phyloP scores from a whole-genome alignment of 2,888 invertebrate genomes.

The Poecilobothrus nobilitatus region DNA sequence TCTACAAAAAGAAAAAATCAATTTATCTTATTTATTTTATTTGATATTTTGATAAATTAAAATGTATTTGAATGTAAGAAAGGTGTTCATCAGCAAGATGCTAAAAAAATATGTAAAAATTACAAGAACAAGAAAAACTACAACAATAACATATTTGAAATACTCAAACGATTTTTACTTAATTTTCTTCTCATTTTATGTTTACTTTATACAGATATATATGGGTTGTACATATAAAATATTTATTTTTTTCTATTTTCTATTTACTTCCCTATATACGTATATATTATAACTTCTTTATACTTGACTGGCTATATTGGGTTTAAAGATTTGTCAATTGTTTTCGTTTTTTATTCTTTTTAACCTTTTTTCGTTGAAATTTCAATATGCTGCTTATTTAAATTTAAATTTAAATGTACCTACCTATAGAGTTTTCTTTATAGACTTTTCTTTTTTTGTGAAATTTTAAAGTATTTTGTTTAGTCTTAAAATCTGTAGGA shows the following conservation, averaged over 20 bases:
- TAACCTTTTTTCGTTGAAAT: too few relatives aligned
- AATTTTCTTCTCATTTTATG: background rate
- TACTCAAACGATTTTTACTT: slow-evolving; percentile 1
- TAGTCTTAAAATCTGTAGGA: too few relatives aligned
- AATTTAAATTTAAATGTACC: too few relatives aligned
- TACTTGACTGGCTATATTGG: background rate
- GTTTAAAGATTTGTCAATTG: background rate
- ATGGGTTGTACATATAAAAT: too few relatives aligned
- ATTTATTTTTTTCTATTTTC: background rate
- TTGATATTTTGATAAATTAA: slow-evolving; percentile 6
- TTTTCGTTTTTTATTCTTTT: too few relatives aligned
- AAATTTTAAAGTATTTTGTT: too few relatives aligned
- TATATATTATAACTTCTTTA: too few relatives aligned
- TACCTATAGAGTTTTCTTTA: too few relatives aligned
- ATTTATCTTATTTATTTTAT: slow-evolving; percentile 6
- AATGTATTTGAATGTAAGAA: slow-evolving; percentile 2
- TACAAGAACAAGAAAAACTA: too few relatives aligned
- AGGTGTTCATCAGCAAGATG: background rate
- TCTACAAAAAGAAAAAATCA: background rate
- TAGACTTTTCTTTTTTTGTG: too few relatives aligned
- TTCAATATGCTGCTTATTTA: too few relatives aligned
- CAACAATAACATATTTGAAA: background rate
- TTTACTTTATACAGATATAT: too few relatives aligned
- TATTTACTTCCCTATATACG: background rate
- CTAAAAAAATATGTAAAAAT: background rate